Percentiles rank a stretch among this genome's conserved stretches.
Conservation (phyloP, 2,113 vertebrate genomes). For the Heterocephalus glaber region DNA sequence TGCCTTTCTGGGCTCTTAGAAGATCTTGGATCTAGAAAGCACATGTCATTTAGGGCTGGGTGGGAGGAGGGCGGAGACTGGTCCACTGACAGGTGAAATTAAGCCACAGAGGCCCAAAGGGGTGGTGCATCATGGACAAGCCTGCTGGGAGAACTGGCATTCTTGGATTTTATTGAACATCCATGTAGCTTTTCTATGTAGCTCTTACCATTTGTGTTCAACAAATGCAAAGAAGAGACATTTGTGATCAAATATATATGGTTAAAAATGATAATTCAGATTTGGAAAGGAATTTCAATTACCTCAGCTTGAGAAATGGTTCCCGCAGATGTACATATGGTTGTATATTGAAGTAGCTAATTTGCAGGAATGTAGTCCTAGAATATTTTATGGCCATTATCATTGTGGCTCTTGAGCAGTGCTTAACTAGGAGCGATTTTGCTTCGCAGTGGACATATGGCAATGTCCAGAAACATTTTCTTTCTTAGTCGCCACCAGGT, state of each 20-base stretch:
- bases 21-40: background rate
- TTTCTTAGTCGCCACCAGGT: background rate
- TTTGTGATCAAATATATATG: background rate
- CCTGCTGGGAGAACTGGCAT: background rate
- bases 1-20: background rate
- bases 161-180: background rate
- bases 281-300: background rate
- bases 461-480: background rate
- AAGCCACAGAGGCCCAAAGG: background rate
- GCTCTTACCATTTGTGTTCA: background rate
- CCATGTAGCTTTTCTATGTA: background rate
- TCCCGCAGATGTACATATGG: background rate
- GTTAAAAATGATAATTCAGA: constrained; percentile 27
- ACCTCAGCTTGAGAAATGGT: background rate
- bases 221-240: background rate
- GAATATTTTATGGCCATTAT: background rate
- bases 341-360: background rate
- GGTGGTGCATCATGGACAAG: background rate
- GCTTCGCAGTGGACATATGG: background rate
- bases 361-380: background rate
- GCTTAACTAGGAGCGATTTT: background rate
- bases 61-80: background rate
- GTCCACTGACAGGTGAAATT: background rate
- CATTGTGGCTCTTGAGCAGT: constrained; percentile 48
- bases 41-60: background rate